Conservation (phyloP, 2,113 vertebrate species). For the Propithecus coquereli region DNA sequence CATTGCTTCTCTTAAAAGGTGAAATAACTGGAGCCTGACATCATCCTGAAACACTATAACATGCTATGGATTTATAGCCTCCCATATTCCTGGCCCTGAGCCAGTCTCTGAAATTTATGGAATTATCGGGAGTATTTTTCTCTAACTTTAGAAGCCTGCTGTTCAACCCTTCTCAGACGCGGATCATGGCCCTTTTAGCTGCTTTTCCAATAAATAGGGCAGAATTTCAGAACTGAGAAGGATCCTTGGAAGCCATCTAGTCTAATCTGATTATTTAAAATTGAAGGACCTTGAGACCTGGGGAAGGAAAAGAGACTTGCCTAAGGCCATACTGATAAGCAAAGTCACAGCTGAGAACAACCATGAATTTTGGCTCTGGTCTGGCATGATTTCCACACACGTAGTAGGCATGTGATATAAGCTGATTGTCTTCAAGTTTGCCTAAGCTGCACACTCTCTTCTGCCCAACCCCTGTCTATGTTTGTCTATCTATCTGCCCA, state of each 20-base stretch:
- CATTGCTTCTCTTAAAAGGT: slow-evolving; percentile 83
- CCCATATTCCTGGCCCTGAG: slow-evolving; percentile 80
- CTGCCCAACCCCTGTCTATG: background rate
- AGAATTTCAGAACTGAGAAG: slow-evolving; percentile 34
- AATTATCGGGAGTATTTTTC: slow-evolving; percentile 76
- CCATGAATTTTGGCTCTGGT: background rate
- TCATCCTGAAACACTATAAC: slow-evolving; percentile 84
- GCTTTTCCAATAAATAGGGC: slow-evolving; percentile 3
- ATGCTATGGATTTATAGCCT: slow-evolving; percentile 85
- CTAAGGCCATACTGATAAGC: background rate
- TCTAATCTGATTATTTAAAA: slow-evolving; percentile 20
- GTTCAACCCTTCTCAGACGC: background rate
- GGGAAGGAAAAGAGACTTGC: background rate
- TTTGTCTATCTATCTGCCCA: background rate
- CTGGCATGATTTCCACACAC: background rate
- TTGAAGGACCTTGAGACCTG: background rate
- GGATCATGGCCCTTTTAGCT: background rate
- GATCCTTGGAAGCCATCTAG: background rate
- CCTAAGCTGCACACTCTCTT: background rate
- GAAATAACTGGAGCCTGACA: slow-evolving; percentile 83
- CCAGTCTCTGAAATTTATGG: slow-evolving; percentile 80
- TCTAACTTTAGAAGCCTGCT: slow-evolving; percentile 12
- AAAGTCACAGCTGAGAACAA: background rate
- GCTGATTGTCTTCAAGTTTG: background rate
- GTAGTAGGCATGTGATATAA: slow-evolving; percentile 51